Evolutionary conservation across 2,888 invertebrate genomes (phyloP).

Genomic region (Lepidocyrtinus sp.): DNA sequence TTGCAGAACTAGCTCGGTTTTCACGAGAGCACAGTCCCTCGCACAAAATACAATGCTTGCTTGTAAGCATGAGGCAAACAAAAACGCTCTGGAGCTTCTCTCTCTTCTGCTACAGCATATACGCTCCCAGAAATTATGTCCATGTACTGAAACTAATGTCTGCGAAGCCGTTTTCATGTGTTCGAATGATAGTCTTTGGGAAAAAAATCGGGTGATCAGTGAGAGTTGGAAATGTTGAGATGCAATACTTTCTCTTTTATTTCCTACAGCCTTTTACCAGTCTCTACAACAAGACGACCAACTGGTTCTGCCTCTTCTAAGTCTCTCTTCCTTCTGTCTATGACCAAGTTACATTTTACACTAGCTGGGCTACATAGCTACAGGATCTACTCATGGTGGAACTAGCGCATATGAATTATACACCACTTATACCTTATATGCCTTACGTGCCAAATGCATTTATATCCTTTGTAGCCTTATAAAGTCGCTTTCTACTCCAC

Average conservation of each 20-base stretch:
- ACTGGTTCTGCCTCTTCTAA: conserved; percentile 23
- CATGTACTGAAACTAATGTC: conserved; percentile 15
- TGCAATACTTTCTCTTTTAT: conserved; percentile 5
- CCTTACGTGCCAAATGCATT: background rate
- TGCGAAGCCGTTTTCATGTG: conserved; percentile 30
- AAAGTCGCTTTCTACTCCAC: background rate
- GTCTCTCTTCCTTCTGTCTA: conserved; percentile 17
- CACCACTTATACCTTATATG: background rate
- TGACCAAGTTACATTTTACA: background rate
- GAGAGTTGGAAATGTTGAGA: no score
- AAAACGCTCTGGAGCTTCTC: background rate
- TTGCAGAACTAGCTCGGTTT: background rate
- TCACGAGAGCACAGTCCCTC: background rate
- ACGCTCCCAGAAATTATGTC: conserved; percentile 32
- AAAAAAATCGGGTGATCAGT: conserved; percentile 29
- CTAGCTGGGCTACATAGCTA: background rate
- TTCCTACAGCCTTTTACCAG: conserved; percentile 32
- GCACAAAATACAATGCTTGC: background rate
- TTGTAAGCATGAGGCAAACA: background rate
- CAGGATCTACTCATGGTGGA: background rate
- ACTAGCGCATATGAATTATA: background rate
- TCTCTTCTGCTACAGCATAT: background rate
- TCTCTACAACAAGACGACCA: conserved; percentile 1
- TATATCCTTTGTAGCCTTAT: background rate
- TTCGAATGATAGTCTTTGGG: conserved; percentile 46